These are phyloP conservation scores for Gopherus evgoodei DNA, from an alignment of 2,113 vertebrate species.

Conservation along the genomic window DNA sequence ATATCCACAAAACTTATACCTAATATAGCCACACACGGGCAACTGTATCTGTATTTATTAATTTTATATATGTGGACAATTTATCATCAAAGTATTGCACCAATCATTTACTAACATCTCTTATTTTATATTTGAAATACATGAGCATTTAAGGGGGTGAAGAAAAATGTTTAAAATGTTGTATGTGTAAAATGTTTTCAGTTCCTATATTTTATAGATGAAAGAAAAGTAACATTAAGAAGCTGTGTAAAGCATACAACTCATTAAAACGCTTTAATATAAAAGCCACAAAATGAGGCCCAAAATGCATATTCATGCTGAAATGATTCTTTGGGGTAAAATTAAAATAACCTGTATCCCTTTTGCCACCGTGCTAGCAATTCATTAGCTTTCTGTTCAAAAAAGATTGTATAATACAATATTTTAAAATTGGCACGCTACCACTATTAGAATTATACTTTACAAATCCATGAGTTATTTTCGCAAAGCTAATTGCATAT, in stretches of 20 bases:
- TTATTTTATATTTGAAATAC: constrained; percentile 1
- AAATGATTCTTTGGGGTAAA: constrained; percentile 65
- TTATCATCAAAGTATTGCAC: background rate
- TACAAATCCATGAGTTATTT: constrained; percentile 44
- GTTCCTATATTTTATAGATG: background rate
- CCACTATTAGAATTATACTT: constrained; percentile 50
- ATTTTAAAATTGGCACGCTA: constrained; percentile 29
- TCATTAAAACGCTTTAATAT: constrained; percentile 64
- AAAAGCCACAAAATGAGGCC: constrained; percentile 60
- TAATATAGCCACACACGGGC: background rate
- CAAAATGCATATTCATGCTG: constrained; percentile 49
- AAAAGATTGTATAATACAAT: constrained; percentile 47
- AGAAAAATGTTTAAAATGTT: background rate
- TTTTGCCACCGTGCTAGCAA: constrained; percentile 15
- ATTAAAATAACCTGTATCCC: constrained; percentile 59
- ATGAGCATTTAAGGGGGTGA: background rate
- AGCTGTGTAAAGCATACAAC: constrained; percentile 60
- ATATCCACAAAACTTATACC: background rate
- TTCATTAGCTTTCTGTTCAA: constrained; percentile 63
- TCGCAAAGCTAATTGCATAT: constrained; percentile 54
- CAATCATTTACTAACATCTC: constrained; percentile 11
- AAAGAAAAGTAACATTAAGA: constrained; percentile 46
- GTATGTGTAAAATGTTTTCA: background rate
- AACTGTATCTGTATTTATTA: background rate
- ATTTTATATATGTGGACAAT: background rate